Evolutionary conservation across 2,113 vertebrate genomes (phyloP).

Genomic region (Dicaeum eximium): DNA sequence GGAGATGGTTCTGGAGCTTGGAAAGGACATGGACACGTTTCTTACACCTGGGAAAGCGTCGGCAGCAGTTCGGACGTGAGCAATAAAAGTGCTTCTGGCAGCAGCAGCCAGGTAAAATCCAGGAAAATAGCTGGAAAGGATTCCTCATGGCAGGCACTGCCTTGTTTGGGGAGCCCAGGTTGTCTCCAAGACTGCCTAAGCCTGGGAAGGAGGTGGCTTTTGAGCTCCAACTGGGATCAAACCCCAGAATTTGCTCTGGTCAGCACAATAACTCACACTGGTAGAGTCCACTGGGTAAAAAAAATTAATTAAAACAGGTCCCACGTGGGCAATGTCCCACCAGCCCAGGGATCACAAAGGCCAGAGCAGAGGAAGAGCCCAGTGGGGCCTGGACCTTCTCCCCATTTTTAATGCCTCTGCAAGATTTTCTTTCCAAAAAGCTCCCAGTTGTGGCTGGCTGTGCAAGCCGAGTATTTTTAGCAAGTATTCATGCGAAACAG

Average conservation of each 20-base stretch:
- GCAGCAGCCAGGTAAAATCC: neutral
- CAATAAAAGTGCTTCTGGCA: neutral
- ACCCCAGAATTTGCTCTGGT: neutral
- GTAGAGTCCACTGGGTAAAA: neutral
- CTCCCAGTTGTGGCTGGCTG: neutral
- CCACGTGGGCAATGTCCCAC: accelerated
- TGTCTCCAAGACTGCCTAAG: neutral
- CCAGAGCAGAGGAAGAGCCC: neutral
- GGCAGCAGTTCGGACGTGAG: accelerated
- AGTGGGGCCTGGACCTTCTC: neutral
- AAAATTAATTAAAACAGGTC: accelerated
- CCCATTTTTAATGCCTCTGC: neutral
- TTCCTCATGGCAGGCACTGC: neutral
- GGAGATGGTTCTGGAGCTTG: neutral
- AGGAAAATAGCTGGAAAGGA: neutral
- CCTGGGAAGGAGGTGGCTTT: neutral
- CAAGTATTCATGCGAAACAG: neutral
- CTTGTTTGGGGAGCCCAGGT: neutral
- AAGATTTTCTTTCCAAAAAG: neutral
- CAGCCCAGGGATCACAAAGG: neutral
- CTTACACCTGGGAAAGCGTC: neutral
- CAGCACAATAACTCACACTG: accelerated
- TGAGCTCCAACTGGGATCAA: accelerated
- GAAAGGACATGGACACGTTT: neutral
- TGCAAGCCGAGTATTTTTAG: neutral